Evolutionary conservation across 1,140 invertebrate species (phyloP), one percentile per base, ranked within the genome.

Genomic region (Bombus waltoni): DNA sequence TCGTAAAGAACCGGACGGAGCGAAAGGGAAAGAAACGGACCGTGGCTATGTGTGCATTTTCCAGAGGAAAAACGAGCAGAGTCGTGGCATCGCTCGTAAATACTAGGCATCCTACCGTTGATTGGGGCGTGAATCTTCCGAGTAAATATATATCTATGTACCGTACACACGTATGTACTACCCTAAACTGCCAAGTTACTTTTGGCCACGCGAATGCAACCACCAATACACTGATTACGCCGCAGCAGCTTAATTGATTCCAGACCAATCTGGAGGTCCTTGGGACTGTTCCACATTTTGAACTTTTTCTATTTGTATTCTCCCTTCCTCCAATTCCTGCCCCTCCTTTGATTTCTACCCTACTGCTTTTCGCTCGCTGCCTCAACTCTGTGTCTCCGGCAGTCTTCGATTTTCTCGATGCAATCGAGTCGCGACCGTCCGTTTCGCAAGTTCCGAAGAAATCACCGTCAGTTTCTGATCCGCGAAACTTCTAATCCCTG

Each of bases 101-200:
- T 90, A 90, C 89, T 88, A 88, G 86, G 66, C 86, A 87, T 90
- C 83, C 89, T 75, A 88, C 80, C 89, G 89, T 88, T 90, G 89
- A 90, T 90, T 90, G 89, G 89, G 87, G 89, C 82, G 89, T 90
- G 89, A 90, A 90, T 90, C 89, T 90, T 90, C 81, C 53, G 28
- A 47, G 73, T 87, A 80, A 84, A 87, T 81, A 89, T 72, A 59
- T 80, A 53, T 83, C 15, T 66, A 40, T 83, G 40, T 42, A 75
- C 38, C 32, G 42, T 68, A 44, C 53, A 40, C 47, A 44, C 40
- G 38, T 71, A 82, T 66, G 44, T 66, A 81, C 68, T 22, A 32
- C 40, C 57, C 75, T 73, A 78, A 78, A 66, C 70, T 68, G 71
- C 25, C 83, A 72, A 81, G 57, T 90, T 90, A 87, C 83, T 72